Evolutionary conservation across 1,140 invertebrate species (phyloP).

Genomic region (Brachionus rubens): DNA sequence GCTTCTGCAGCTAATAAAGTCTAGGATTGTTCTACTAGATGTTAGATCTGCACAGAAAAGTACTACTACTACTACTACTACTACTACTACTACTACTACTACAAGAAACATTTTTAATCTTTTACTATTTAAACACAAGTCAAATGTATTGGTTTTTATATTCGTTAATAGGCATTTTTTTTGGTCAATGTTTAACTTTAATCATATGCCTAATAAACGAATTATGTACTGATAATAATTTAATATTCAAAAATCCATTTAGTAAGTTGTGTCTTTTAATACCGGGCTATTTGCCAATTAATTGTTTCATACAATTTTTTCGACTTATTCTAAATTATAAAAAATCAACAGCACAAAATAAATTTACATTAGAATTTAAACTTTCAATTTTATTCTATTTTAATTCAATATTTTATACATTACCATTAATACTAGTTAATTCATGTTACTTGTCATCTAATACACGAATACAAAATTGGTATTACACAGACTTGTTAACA

Average conservation of each 20-base stretch:
- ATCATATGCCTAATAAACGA: neutral
- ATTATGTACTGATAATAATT: neutral
- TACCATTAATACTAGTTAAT: constrained; percentile 26
- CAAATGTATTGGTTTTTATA: neutral
- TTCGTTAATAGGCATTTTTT: neutral
- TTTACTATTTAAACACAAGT: constrained; percentile 2
- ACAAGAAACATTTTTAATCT: constrained; percentile 7
- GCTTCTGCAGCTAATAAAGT: too few species aligned
- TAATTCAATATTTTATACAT: constrained; percentile 28
- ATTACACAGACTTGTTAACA: constrained; percentile 18
- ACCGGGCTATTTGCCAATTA: constrained; percentile 31
- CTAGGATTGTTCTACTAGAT: too few species aligned
- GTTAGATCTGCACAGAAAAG: too few species aligned
- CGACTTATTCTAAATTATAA: constrained; percentile 1
- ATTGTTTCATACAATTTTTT: constrained; percentile 31
- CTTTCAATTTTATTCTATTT: constrained; percentile 24
- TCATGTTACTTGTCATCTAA: constrained; percentile 24
- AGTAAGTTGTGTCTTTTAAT: constrained; percentile 32
- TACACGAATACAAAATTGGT: constrained; percentile 13
- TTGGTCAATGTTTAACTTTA: constrained; percentile 8
- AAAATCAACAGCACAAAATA: neutral
- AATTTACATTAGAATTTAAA: constrained; percentile 31
- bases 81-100: too few species aligned
- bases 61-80: too few species aligned
- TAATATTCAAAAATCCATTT: constrained; percentile 31